Base-by-base conservation (phyloP, 2,797 vertebrate species). In the Morelia viridis region DNA sequence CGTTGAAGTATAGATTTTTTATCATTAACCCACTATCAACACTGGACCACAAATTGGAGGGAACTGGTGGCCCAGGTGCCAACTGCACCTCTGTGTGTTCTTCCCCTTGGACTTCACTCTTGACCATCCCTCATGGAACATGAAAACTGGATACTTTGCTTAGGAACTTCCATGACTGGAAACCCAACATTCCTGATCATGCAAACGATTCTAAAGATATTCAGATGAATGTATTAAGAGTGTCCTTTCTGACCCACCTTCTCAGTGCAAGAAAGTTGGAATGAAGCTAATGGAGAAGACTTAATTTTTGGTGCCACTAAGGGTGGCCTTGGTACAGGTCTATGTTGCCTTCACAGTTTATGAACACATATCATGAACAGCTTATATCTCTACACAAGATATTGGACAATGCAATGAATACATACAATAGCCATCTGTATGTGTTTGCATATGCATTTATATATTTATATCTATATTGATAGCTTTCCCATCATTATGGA, bases 381-480 rank as follows among this genome's bases (percentile, higher is more conserved):
- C 57, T 57, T 28, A 85, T 57, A 57, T 28, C 53, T 57, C 12
- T 57, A 56, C 13, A 56, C 13, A 64, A 46, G 15, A 26, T 11
- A 26, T 62, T 5, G 35, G 58, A 31, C 24, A 85, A 56, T 68
- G 87, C 15, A 28, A 13, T 65, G 64, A 35, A 92, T 26, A 9
- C 2, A 8, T 4, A 89, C 83, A 92, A 80, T 89, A 17, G 41
- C 91, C 68, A 89, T 86, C 85, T 53, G 61, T 62, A 93, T 94
- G 65, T 90, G 80, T 0, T 64, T 91, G 89, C 91, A 11, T 88
- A n/a, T 15, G 9, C 11, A 61, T 56, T 24, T 8, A n/a, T 13
- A 84, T 68, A 68, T 28, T n/a, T 12, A 26, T 68, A 68, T 26
- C 46, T 26, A 7, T 84, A 84, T 22, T 53, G 46, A n/a, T 50